phyloP scores from a whole-genome alignment of 2,888 invertebrate genomes.

The Netelia melanura region DNA sequence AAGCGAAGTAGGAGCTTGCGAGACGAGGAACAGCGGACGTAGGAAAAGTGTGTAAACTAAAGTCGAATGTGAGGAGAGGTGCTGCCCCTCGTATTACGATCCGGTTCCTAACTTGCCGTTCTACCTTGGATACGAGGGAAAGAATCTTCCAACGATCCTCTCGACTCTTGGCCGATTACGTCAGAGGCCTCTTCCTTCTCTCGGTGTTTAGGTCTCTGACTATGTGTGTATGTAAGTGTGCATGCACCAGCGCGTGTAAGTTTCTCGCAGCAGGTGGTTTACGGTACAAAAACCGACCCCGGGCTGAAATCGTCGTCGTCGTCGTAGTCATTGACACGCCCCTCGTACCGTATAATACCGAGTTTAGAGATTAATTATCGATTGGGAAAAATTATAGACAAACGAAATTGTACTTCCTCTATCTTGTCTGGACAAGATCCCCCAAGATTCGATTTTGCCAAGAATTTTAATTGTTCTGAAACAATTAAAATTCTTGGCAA shows the following conservation, averaged over 20 bases:
- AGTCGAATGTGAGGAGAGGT: slow-evolving; percentile 50
- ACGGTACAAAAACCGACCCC: background rate
- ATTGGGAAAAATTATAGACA: too few relatives aligned
- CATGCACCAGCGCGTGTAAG: background rate
- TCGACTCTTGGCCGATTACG: slow-evolving; percentile 62
- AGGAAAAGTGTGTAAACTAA: background rate
- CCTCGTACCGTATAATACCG: slow-evolving; percentile 14
- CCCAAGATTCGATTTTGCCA: too few relatives aligned
- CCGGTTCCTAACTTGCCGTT: slow-evolving; percentile 62
- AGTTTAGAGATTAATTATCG: background rate
- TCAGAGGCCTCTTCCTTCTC: slow-evolving; percentile 30
- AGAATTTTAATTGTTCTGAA: too few relatives aligned
- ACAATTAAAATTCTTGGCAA: too few relatives aligned
- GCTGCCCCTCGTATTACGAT: slow-evolving; percentile 64
- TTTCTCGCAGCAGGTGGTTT: slow-evolving; percentile 11
- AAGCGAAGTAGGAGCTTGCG: background rate
- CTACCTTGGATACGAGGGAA: slow-evolving; percentile 15
- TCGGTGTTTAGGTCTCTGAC: background rate
- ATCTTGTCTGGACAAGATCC: too few relatives aligned
- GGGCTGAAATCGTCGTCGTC: background rate
- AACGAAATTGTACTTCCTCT: too few relatives aligned
- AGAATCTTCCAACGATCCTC: slow-evolving; percentile 47
- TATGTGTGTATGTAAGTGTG: background rate
- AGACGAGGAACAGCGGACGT: slow-evolving; percentile 11
- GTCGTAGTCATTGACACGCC: background rate